These are phyloP conservation scores for Corythucha ciliata DNA, from an alignment of 2,888 invertebrate genomes.

Conservation along the genomic window DNA sequence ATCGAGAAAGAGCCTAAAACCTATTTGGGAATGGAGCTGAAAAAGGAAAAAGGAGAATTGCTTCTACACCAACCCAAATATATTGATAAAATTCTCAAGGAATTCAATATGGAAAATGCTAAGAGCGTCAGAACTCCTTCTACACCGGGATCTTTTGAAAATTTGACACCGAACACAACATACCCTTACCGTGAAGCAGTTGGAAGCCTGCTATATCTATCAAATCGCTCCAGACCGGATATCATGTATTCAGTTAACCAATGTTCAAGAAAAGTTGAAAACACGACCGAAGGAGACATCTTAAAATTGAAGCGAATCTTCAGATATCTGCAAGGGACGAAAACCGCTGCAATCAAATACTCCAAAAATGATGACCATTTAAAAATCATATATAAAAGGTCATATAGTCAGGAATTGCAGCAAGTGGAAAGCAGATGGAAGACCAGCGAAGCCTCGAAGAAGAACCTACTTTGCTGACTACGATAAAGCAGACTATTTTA, in stretches of 20 bases:
- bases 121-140: conserved; percentile 22
- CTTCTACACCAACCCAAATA: conserved; percentile 26
- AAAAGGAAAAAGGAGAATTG: conserved; percentile 18
- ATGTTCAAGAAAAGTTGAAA: conserved; percentile 29
- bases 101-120: conserved; percentile 27
- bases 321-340: conserved; percentile 28
- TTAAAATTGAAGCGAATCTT: conserved; percentile 27
- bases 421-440: too few species aligned
- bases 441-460: too few species aligned
- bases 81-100: conserved; percentile 25
- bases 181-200: conserved; percentile 32
- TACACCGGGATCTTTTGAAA: conserved; percentile 4
- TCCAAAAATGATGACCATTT: background rate
- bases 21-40: conserved; percentile 14
- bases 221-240: conserved; percentile 28
- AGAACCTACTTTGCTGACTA: too few species aligned
- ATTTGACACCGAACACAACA: background rate
- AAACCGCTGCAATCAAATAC: conserved; percentile 23
- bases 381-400: too few species aligned
- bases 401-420: too few species aligned
- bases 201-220: conserved; percentile 29
- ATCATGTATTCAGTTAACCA: conserved; percentile 27
- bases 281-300: conserved; percentile 26
- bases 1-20: background rate
- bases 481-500: too few species aligned